Evolutionary conservation across 1,140 invertebrate species (phyloP).

Genomic region (Philopotamus ludificatus): DNA sequence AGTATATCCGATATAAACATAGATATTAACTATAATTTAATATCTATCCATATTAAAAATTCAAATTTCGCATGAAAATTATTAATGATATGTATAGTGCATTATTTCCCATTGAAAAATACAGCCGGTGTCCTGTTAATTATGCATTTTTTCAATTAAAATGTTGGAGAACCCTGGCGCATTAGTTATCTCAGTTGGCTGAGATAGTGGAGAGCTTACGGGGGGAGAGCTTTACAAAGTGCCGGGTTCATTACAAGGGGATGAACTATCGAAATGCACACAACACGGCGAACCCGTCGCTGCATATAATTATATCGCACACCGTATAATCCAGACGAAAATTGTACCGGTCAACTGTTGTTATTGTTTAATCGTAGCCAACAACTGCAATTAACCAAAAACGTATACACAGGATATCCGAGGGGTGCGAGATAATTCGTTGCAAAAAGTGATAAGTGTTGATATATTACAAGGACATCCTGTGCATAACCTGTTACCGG

Average conservation of each 20-base stretch:
- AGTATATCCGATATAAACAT: too few relatives aligned
- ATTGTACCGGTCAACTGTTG: neutral
- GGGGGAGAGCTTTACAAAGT: constrained; percentile 26
- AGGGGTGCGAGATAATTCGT: too few relatives aligned
- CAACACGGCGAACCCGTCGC: constrained; percentile 12
- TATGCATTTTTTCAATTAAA: constrained; percentile 7
- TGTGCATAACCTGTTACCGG: neutral
- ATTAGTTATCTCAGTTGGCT: constrained; percentile 20
- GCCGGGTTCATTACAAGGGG: constrained; percentile 27
- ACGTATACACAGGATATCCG: neutral
- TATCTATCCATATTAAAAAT: too few relatives aligned
- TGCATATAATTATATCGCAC: neutral
- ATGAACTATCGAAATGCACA: constrained; percentile 32
- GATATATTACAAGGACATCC: too few relatives aligned
- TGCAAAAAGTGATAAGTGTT: too few relatives aligned
- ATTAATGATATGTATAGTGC: too few relatives aligned
- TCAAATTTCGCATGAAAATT: too few relatives aligned
- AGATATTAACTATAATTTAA: too few relatives aligned
- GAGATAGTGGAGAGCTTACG: constrained; percentile 21
- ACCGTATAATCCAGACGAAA: neutral
- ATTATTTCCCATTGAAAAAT: too few relatives aligned
- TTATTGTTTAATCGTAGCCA: neutral
- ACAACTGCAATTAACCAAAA: neutral
- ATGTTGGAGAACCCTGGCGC: constrained; percentile 12
- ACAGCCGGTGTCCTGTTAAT: too few relatives aligned